Evolutionary conservation across 2,113 vertebrate genomes (phyloP).

Genomic region (Prunella fulvescens): DNA sequence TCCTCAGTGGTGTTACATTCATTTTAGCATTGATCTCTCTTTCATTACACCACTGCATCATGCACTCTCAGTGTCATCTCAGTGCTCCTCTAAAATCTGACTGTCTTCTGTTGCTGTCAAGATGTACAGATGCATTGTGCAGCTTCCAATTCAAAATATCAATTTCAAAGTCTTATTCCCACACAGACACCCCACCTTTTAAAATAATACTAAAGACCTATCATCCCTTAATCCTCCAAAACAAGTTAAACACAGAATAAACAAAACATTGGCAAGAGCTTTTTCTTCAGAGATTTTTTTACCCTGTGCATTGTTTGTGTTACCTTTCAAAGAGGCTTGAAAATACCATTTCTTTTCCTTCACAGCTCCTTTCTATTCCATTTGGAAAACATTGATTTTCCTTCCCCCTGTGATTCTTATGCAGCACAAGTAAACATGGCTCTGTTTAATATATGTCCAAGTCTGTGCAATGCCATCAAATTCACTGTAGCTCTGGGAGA

Average conservation of each 20-base stretch:
- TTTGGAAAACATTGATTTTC: slow-evolving; percentile 63
- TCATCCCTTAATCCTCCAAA: neutral
- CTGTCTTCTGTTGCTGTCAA: slow-evolving; percentile 10
- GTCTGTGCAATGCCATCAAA: slow-evolving; percentile 42
- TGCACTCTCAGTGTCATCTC: slow-evolving; percentile 40
- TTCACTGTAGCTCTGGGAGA: slow-evolving; percentile 12
- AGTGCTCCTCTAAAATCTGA: slow-evolving; percentile 1
- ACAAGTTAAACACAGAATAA: neutral
- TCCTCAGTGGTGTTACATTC: slow-evolving; percentile 49
- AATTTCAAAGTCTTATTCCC: neutral
- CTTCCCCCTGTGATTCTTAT: slow-evolving; percentile 43
- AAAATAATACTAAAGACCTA: neutral
- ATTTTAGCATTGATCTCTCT: slow-evolving; percentile 65
- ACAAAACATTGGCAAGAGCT: neutral
- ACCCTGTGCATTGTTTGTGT: slow-evolving; percentile 1
- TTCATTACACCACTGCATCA: slow-evolving; percentile 57
- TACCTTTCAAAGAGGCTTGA: slow-evolving; percentile 56
- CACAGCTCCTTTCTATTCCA: slow-evolving; percentile 30
- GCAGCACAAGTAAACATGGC: slow-evolving; percentile 36
- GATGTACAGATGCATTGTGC: neutral
- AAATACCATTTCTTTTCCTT: slow-evolving; percentile 55
- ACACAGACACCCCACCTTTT: neutral
- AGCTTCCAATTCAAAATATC: neutral
- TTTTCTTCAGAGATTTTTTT: neutral
- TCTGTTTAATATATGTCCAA: slow-evolving; percentile 62